Conservation (phyloP, 2,888 invertebrate species). For the Nasonia oneida region DNA sequence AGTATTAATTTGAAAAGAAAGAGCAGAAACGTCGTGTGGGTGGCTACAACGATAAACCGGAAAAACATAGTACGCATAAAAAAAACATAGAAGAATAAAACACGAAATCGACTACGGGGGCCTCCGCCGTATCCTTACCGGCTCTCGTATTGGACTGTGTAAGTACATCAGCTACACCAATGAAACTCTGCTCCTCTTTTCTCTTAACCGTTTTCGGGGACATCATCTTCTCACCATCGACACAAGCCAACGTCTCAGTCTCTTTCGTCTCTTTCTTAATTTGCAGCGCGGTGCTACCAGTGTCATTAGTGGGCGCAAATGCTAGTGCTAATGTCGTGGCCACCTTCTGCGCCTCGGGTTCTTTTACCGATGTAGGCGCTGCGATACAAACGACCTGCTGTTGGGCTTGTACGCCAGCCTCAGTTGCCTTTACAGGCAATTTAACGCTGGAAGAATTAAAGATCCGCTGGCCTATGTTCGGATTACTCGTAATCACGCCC, state of each 20-base stretch:
- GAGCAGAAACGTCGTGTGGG: not conserved
- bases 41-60: not conserved
- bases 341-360: conserved; percentile 59
- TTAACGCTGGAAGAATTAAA: conserved; percentile 71
- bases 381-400: conserved; percentile 63
- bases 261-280: conserved; percentile 71
- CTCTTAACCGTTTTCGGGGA: conserved; percentile 75
- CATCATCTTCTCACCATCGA: conserved; percentile 71
- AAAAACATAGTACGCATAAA: not conserved
- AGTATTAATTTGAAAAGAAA: not conserved
- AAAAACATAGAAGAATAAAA: conserved; percentile 30
- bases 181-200: conserved; percentile 69
- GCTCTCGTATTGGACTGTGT: conserved; percentile 71
- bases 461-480: conserved; percentile 72
- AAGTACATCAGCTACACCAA: conserved; percentile 66
- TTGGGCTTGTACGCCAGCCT: conserved; percentile 65
- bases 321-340: conserved; percentile 74
- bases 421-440: conserved; percentile 61
- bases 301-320: conserved; percentile 70
- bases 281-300: conserved; percentile 65
- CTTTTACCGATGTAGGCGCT: conserved; percentile 35
- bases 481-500: conserved; percentile 77
- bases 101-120: conserved; percentile 16
- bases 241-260: conserved; percentile 68
- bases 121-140: conserved; percentile 68